Evolutionary conservation across 2,888 invertebrate species (phyloP), one percentile per base, ranked within the genome.

Genomic region (Acholoe squamosa): DNA sequence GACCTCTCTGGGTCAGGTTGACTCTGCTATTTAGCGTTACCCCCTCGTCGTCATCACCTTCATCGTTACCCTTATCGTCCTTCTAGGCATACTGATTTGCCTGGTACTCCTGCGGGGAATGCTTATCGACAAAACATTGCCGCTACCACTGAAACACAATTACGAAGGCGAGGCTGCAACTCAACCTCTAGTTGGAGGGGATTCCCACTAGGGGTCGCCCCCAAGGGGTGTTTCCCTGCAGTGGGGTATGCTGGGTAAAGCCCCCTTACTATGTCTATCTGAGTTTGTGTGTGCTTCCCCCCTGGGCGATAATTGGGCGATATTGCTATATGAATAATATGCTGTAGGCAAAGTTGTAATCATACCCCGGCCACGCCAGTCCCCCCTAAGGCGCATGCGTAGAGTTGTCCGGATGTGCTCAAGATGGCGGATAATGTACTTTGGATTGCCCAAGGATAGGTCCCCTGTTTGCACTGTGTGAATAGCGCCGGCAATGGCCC

Each of bases 311-410:
- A 84, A 84, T 84, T 84, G 84, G 84, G n/a, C 43, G 84, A 84
- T 84, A 84, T 84, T 84, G 84, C 43, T 84, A 84, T 84, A 84
- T 84, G 84, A 84, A 84, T 84, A 84, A 84, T 84, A 84, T 34
- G 84, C 84, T 25, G 43, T 22, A 43, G 84, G 84, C 84, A 84
- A 51, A 43, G 84, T 51, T 51, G 84, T 51, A 84, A 84, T 84
- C 84, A 34, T 84, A 84, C 84, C n/a, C 84, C 51, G 22, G 43
- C 43, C 43, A 43, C 43, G 43, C 43, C 43, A 3, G 43, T 31
- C 12, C 25, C 84, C 84, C 51, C 84, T 28, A 3, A 28, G 71
- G 71, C 71, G 25, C 28, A 25, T 28, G 31, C 28, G 71, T 16
- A 14, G 28, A 71, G 31, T 22, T 43, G n/a, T 28, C 71, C 71